These are phyloP conservation scores for Papilio protenor DNA, from an alignment of 2,888 invertebrate genomes.

Conservation along the genomic window DNA sequence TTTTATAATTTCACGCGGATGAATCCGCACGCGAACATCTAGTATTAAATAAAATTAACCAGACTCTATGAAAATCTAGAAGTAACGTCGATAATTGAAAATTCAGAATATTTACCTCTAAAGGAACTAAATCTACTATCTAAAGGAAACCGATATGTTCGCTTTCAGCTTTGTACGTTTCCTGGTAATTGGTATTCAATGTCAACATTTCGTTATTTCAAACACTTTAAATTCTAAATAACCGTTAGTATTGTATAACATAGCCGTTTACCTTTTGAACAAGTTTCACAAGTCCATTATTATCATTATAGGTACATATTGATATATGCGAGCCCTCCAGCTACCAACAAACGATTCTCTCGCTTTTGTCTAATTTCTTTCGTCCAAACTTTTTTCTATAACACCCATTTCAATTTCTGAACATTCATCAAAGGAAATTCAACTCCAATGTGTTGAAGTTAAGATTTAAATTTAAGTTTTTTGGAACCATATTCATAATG, in stretches of 20 bases:
- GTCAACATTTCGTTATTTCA: background rate
- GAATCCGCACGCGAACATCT: too few species aligned
- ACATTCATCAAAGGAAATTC: constrained; percentile 39
- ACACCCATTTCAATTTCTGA: constrained; percentile 36
- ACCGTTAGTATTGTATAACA: background rate
- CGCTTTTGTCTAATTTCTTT: constrained; percentile 59
- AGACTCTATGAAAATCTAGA: too few species aligned
- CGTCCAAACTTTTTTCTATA: constrained; percentile 47
- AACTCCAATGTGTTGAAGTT: background rate
- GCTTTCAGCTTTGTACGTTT: background rate
- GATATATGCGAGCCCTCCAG: constrained; percentile 60
- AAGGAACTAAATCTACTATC: too few species aligned
- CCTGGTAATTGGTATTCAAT: background rate
- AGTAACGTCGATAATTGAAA: too few species aligned
- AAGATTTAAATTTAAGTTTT: constrained; percentile 21
- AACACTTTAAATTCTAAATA: background rate
- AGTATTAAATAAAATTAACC: too few species aligned
- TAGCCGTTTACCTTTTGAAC: constrained; percentile 23
- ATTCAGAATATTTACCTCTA: too few species aligned
- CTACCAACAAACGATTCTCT: constrained; percentile 53
- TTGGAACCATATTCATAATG: constrained; percentile 2
- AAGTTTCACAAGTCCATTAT: constrained; percentile 49
- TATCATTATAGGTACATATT: constrained; percentile 57
- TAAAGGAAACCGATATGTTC: too few species aligned
- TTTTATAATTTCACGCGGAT: too few species aligned